A percentile compares a stretch with the other conserved stretches of the same genome.
Conservation (phyloP, 2,113 vertebrate species). For the Gasterosteus nipponicus region DNA sequence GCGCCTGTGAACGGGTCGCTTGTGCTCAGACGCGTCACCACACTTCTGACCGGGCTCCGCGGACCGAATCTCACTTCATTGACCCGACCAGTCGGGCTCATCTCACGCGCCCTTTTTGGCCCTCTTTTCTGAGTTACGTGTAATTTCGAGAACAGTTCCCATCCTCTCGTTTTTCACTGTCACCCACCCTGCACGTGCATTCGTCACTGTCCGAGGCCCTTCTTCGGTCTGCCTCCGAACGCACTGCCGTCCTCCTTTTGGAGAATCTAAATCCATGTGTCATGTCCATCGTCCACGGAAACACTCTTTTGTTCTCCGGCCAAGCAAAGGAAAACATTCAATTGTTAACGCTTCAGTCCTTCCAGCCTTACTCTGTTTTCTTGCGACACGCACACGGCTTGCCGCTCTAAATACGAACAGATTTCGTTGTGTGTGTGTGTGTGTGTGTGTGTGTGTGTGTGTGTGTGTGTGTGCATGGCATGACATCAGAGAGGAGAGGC, state of each 20-base stretch:
- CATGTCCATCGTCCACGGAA: conserved; percentile 25
- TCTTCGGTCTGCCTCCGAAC: conserved; percentile 35
- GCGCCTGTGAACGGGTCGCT: neutral
- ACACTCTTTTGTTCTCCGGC: conserved; percentile 22
- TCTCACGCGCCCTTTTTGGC: conserved; percentile 8
- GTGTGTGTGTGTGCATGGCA: conserved; percentile 27
- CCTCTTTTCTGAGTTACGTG: conserved; percentile 35
- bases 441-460: conserved; percentile 26
- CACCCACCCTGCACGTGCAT: conserved; percentile 52
- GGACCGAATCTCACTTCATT: conserved; percentile 9
- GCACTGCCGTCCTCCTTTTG: neutral
- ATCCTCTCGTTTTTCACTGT: conserved; percentile 69
- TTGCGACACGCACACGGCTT: neutral
- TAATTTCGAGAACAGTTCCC: conserved; percentile 58
- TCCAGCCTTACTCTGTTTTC: conserved; percentile 17
- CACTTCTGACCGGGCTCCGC: neutral
- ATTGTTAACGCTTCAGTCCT: conserved; percentile 14
- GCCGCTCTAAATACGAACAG: conserved; percentile 31
- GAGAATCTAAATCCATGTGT: conserved; percentile 25
- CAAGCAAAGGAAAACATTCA: conserved; percentile 28
- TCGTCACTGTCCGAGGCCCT: conserved; percentile 56
- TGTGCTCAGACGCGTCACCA: neutral
- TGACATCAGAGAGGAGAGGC: conserved; percentile 48
- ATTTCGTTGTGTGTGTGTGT: conserved; percentile 16
- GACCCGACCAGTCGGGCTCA: conserved; percentile 16